Base-by-base conservation (phyloP, 1,140 invertebrate genomes). In the Vanessa atalanta region DNA sequence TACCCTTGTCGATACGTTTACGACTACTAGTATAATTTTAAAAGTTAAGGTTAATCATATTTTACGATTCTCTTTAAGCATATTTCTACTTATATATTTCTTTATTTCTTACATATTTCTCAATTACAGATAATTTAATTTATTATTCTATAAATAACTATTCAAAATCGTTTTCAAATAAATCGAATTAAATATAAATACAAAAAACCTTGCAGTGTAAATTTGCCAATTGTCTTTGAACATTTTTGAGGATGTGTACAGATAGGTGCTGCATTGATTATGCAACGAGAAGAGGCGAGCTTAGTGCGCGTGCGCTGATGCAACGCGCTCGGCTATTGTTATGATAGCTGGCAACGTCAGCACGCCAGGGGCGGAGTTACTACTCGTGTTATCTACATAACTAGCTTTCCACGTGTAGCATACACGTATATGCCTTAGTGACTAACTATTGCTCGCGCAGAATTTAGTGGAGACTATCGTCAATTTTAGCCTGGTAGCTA, bases 301-400 rank as follows among this genome's bases (percentile, higher is more conserved):
- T 57, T 23, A 53, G 66, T 81, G 76, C 79, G 73, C 82, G 76
- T 79, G 79, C 80, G 67, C 76, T 83, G 84, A 83, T 83, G 85
- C 79, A 87, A 86, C 73, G 63, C 57, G 72, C 72, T 68, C 70
- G 73, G 64, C 72, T 79, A 79, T 81, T 80, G 83, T 84, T 80
- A 78, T 80, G 70, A 75, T 76, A 69, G 78, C 73, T 9, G 37
- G 70, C 75, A 73, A 81, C 81, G 83, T 84, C 82, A 82, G 75
- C 80, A 68, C 69, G 71, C 65, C 55, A 50, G 72, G 72, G 72
- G 72, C 72, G 72, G 72, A 67, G 72, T 66, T 67, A 68, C 65
- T 61, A 37, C 48, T 64, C 64, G 61, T 57, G 60, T 53, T 65
- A 74, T 70, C 63, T 48, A 65, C 61, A 65, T 65, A 70, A 20